phyloP scores from a whole-genome alignment of 92 coral and sea anemone genomes.

The Montipora capitata region DNA sequence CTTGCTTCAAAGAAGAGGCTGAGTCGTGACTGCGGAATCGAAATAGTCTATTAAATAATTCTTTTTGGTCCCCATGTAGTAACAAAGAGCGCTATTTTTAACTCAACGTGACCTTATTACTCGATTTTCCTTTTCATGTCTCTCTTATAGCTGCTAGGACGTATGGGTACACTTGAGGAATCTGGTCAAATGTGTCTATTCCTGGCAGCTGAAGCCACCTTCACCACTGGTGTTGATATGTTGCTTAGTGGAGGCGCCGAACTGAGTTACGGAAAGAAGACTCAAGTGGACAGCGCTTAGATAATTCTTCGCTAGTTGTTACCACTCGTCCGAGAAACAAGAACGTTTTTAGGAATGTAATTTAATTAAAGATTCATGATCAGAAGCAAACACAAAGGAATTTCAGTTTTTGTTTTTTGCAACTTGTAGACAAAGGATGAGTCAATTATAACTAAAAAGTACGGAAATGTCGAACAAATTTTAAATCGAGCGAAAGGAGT shows the following conservation, averaged over 20 bases:
- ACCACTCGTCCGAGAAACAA: background rate
- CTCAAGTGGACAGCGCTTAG: constrained; percentile 48
- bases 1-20: no score
- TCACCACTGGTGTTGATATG: constrained; percentile 92
- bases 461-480: no score
- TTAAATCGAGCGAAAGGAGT: no score
- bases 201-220: constrained; percentile 97
- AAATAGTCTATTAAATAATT: no score
- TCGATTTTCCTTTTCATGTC: background rate
- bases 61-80: no score
- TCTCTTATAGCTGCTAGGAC: constrained; percentile 83
- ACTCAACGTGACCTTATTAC: background rate
- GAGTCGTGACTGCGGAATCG: no score
- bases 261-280: constrained; percentile 89
- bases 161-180: constrained; percentile 97
- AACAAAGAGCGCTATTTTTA: no score
- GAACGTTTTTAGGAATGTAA: background rate
- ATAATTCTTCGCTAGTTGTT: background rate
- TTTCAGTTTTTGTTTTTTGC: no score
- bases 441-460: no score
- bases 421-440: no score
- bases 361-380: background rate
- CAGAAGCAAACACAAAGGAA: background rate
- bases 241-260: constrained; percentile 95
- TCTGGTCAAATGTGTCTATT: constrained; percentile 92